Conservation (phyloP, 2,797 vertebrate genomes). For the Glossophaga mutica region DNA sequence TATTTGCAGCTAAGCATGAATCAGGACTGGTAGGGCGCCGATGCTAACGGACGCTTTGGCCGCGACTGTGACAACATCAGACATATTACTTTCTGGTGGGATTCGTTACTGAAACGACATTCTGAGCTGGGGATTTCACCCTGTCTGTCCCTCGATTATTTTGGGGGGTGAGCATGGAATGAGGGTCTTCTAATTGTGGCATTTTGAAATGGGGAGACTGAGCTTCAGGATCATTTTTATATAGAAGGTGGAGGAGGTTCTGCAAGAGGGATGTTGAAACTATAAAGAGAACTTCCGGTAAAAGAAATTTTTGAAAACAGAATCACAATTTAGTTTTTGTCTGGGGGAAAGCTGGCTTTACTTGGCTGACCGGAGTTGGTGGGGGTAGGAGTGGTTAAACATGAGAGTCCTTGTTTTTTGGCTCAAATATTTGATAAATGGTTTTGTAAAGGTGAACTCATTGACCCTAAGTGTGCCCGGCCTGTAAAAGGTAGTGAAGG, state of each 20-base stretch:
- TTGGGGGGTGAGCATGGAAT: not conserved
- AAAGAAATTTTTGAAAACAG: not conserved
- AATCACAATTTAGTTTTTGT: not conserved
- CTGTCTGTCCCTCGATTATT: not conserved
- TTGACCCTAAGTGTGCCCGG: not conserved
- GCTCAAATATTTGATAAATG: not conserved
- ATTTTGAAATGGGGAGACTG: not conserved
- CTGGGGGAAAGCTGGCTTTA: not conserved
- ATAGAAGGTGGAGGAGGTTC: not conserved
- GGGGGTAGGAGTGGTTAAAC: not conserved
- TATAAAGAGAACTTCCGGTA: not conserved
- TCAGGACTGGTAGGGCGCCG: not conserved
- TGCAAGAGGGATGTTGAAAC: not conserved
- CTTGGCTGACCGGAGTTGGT: not conserved
- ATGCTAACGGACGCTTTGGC: not conserved
- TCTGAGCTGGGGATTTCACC: not conserved
- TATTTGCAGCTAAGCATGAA: not conserved
- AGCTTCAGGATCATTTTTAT: conserved; percentile 23
- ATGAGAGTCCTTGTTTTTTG: not conserved
- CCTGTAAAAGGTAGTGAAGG: not conserved
- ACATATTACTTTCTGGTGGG: not conserved
- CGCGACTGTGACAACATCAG: not conserved
- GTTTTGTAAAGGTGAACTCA: not conserved
- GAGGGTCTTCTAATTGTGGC: not conserved
- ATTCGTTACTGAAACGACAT: conserved; percentile 38